phyloP scores from a whole-genome alignment of 2,113 vertebrate species.

The Pterocles orientalis region DNA sequence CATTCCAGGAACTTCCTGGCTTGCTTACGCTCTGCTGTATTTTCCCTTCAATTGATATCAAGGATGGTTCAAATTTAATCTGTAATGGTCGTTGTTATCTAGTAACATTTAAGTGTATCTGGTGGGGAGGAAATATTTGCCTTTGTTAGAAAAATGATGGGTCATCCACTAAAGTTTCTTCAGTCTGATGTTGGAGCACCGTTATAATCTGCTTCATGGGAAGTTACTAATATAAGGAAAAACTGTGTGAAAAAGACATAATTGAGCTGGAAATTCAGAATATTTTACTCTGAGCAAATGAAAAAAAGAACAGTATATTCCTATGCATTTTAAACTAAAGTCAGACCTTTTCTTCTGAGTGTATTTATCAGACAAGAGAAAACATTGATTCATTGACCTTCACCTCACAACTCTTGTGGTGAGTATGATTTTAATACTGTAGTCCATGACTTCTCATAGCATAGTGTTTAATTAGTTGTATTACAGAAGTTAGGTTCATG shows the following conservation, averaged over 20 bases:
- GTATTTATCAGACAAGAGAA: constrained; percentile 47
- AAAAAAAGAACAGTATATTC: background rate
- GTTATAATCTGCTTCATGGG: background rate
- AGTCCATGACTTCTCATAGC: constrained; percentile 27
- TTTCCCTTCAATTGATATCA: too few relatives aligned
- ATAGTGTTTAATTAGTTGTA: constrained; percentile 52
- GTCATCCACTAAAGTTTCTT: background rate
- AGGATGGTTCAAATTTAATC: background rate
- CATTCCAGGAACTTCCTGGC: too few relatives aligned
- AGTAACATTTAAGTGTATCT: background rate
- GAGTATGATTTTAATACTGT: constrained; percentile 49
- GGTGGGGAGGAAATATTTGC: background rate
- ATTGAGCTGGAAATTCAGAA: background rate
- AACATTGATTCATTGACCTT: constrained; percentile 37
- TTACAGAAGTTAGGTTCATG: constrained; percentile 15
- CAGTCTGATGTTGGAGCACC: background rate
- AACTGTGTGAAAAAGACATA: background rate
- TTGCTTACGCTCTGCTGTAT: too few relatives aligned
- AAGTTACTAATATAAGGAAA: background rate
- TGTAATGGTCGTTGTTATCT: background rate
- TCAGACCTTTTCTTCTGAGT: background rate
- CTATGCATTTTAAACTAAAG: background rate
- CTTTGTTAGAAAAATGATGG: background rate
- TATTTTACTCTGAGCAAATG: background rate
- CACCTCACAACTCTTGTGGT: constrained; percentile 22